Evolutionary conservation across 2,797 vertebrate genomes (phyloP).

Genomic region (Pseudochaenichthys georgianus): DNA sequence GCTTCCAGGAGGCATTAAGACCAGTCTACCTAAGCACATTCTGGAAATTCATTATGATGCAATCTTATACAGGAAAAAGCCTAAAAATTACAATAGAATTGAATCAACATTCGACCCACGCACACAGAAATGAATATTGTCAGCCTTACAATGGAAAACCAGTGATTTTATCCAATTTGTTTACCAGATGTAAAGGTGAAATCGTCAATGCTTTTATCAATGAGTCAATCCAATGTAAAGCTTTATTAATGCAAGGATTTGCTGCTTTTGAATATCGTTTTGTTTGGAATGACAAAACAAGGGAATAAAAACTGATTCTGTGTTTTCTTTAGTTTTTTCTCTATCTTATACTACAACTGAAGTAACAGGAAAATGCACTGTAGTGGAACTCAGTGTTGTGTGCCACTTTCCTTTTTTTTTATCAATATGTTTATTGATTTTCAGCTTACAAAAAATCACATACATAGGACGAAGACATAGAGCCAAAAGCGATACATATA

Average conservation of each 20-base stretch:
- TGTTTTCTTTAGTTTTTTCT: neutral
- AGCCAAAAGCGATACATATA: no score
- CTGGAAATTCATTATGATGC: constrained; percentile 55
- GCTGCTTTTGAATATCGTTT: neutral
- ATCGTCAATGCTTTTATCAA: neutral
- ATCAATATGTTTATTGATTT: no score
- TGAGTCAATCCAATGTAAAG: neutral
- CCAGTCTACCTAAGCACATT: constrained; percentile 65
- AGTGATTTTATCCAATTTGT: neutral
- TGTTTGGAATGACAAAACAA: constrained; percentile 9
- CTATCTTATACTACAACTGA: neutral
- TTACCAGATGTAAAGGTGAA: constrained; percentile 2
- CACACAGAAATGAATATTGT: constrained; percentile 4
- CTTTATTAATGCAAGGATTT: neutral
- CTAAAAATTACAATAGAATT: constrained; percentile 39
- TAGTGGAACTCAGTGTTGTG: neutral
- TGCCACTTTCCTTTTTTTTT: constrained; percentile 12
- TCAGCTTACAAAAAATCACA: no score
- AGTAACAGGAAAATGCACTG: no score
- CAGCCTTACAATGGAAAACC: constrained; percentile 7
- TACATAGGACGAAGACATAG: no score
- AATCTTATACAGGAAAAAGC: constrained; percentile 37
- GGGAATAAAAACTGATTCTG: neutral
- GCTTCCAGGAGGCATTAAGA: constrained; percentile 63
- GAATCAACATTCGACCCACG: constrained; percentile 40